Base-by-base conservation (phyloP, 1,140 invertebrate species). In the Meteorus sp. region DNA sequence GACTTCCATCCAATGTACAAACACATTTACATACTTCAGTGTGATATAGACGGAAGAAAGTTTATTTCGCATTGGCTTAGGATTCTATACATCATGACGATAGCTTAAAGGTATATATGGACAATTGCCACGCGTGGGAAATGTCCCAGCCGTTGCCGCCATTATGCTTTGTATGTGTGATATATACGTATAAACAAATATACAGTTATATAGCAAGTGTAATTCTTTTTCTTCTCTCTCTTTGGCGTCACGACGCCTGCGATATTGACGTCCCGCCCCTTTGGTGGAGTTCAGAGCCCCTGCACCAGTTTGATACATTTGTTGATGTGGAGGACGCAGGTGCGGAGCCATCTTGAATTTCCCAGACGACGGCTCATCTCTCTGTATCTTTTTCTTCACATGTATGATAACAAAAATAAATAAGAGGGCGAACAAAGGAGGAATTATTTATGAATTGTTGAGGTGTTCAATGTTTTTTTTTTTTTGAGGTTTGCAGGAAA, bases 251-350 rank as follows among this genome's bases (percentile, higher is more conserved):
- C 44, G 44, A 47, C 44, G 44, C 44, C 44, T n/a, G 44, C 44
- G 44, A 47, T 47, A 47, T 47, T n/a, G 44, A 47, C 44, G 44
- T 47, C 44, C 44, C 44, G 44, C 44, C 44, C 44, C 20, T 20
- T 15, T 43, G 15, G 9, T 43, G 44, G 8, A 47, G 17, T 47
- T 22, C 7, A 47, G 20, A 47, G 25, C 44, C 44, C 44, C 20
- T 13, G 44, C 35, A 39, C 3, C 3, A 4, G 8, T 8, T 13
- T 39, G 35, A 8, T 39, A 13, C 29, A 33, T 7, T 7, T 4
- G 15, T 8, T 22, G 9, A 9, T 47, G 15, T 47, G 3, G 44
- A 20, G 13, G 17, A 35, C 44, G 44, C 44, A 47, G 44, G 44
- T 47, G 44, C 44, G 19, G 20, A 13, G 44, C 44, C 44, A 47